These are phyloP conservation scores for Shinisaurus crocodilurus DNA, from an alignment of 2,113 vertebrate genomes.

Conservation along the genomic window DNA sequence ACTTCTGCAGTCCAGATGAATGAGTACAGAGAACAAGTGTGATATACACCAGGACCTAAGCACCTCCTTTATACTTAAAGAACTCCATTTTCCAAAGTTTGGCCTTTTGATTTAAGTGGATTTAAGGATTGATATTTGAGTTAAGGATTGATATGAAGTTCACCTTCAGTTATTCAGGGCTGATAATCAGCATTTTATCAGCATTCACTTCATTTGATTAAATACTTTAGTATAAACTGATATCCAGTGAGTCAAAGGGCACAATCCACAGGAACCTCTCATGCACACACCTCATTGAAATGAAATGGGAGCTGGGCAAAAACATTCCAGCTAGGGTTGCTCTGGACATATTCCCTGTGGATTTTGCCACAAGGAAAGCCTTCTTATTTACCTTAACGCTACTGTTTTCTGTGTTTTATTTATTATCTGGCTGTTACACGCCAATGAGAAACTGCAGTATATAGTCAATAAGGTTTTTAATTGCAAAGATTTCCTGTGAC, in stretches of 20 bases:
- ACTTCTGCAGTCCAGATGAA: not conserved
- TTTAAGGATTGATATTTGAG: conserved; percentile 38
- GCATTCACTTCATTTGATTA: conserved; percentile 27
- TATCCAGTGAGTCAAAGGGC: not conserved
- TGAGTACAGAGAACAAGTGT: not conserved
- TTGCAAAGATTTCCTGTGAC: conserved; percentile 83
- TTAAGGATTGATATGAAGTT: conserved; percentile 61
- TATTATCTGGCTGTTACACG: conserved; percentile 68
- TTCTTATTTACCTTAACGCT: conserved; percentile 63
- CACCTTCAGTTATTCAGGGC: conserved; percentile 61
- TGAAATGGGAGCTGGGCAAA: not conserved
- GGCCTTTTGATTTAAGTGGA: not conserved
- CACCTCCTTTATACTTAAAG: conserved; percentile 16
- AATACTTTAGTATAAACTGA: conserved; percentile 33
- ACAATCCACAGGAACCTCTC: not conserved
- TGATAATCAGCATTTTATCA: conserved; percentile 62
- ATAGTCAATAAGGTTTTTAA: conserved; percentile 79
- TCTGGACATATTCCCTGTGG: not conserved
- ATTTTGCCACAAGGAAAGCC: conserved; percentile 50
- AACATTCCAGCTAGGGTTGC: not conserved
- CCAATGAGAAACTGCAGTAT: conserved; percentile 69
- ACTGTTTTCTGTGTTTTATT: conserved; percentile 71
- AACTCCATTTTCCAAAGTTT: conserved; percentile 54
- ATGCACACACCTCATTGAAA: not conserved
- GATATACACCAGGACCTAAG: not conserved